Base-by-base conservation (phyloP, 2,797 vertebrate species). In the Steatocranus sp. region DNA sequence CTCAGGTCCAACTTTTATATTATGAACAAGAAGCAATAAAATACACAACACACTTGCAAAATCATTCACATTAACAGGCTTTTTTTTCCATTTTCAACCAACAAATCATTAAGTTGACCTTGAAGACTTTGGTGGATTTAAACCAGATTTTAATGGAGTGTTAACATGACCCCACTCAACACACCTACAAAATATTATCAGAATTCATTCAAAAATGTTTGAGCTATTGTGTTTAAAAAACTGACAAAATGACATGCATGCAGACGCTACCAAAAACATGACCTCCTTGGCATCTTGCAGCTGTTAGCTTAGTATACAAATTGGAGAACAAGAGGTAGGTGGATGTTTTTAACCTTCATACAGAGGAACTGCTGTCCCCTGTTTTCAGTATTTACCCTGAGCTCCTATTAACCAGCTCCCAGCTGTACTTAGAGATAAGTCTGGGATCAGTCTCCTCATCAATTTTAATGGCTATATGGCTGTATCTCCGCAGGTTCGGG, bases 401-500 rank as follows among this genome's bases (percentile, higher is more conserved):
- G 11, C 11, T 79, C 58, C 4, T 12, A 36, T 61, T 61, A 70
- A 70, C 18, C 76, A 61, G n/a, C 18, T 17, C 27, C 48, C 41
- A 12, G 18, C 23, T 70, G 25, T 30, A 46, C 32, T 36, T 32
- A 61, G 23, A 46, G 9, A 11, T 46, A 27, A 46, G 6, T 46
- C 9, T 48, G 43, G 68, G 25, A 48, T 73, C 25, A 73, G 43
- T n/a, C 68, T 73, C 10, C 41, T 73, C 2, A 30, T 73, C 43
- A 73, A 12, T 49, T 30, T 73, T n/a, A 48, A n/a, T 73, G 68
- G n/a, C 43, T n/a, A 43, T 53, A 4, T 48, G 53, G 7, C 30
- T 76, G 12, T 87, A 48, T 82, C 17, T 81, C 48, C 17, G 5
- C 87, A 97, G 96, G 95, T 97, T n/a, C 95, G 96, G 41, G 96